phyloP scores from a whole-genome alignment of 2,888 invertebrate species.

The Harpalus rubripes region DNA sequence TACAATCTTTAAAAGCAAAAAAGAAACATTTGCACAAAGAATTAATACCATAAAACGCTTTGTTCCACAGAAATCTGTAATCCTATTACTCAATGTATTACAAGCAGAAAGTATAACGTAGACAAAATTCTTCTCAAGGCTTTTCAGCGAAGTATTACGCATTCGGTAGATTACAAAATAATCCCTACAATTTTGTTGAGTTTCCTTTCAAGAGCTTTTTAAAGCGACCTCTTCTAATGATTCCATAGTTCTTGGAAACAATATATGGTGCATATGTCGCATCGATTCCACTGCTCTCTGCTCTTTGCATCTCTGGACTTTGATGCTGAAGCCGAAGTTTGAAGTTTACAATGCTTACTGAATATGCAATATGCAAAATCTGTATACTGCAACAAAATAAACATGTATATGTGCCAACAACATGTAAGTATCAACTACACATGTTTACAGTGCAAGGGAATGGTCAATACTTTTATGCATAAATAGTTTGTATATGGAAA shows the following conservation, averaged over 20 bases:
- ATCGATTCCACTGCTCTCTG: background rate
- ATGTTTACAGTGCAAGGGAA: background rate
- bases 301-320: background rate
- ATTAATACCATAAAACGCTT: slow-evolving; percentile 25
- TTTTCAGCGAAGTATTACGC: background rate
- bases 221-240: background rate
- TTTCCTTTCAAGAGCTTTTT: background rate
- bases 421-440: background rate
- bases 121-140: slow-evolving; percentile 18
- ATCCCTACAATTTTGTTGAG: background rate
- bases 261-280: background rate
- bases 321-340: slow-evolving; percentile 1
- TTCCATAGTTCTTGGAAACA: background rate
- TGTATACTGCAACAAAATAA: background rate
- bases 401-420: slow-evolving; percentile 1
- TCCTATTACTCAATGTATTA: slow-evolving; percentile 31
- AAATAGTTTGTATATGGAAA: background rate
- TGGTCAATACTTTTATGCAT: background rate
- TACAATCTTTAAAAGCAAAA: background rate
- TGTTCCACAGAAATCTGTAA: slow-evolving; percentile 5
- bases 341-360: slow-evolving; percentile 10
- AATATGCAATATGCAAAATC: slow-evolving; percentile 18
- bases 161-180: background rate
- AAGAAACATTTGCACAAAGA: background rate
- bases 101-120: slow-evolving; percentile 11